Evolutionary conservation across 2,888 invertebrate genomes (phyloP), one percentile per base, ranked within the genome.

Genomic region (Drosophila picticornis): DNA sequence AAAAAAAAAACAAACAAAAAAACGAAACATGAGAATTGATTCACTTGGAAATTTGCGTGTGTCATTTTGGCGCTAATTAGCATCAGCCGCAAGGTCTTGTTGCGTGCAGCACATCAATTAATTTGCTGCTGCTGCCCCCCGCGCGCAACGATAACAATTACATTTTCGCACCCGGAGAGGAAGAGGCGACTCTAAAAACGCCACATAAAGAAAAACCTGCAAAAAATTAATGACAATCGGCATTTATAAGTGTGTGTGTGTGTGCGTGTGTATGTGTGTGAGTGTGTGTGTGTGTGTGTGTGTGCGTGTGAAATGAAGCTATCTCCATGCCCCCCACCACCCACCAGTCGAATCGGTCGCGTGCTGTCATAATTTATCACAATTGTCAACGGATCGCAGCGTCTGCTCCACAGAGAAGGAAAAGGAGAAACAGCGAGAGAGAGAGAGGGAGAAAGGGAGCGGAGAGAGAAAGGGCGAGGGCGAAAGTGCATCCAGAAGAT

Each of bases 301-400:
- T 64, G 63, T n/a, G 46, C 51, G 34, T 38, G 59, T 11, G 38
- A 46, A 46, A 46, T 46, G 9, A 46, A 38, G 36, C 16, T 2
- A 46, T 22, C 52, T 36, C 57, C 31, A 29, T 22, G n/a, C 27
- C 32, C 51, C 11, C 22, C 22, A 46, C 60, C 34, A 25, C 25
- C 25, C 53, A 61, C 31, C 38, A 57, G 63, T 64, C 66, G 56
- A 29, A 58, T 48, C 72, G 57, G 66, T 80, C 89, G 87, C 84
- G 84, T 90, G 87, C 75, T 79, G 63, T 72, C 70, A 90, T 78
- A 82, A 91, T 87, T 90, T 88, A 87, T 87, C 90, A 90, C 88
- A 91, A 91, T 87, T 90, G 90, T 76, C 78, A 67, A 46, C 52
- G 73, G 59, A 77, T 69, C 59, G 27, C 22, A 22, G 29, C 13